Evolutionary conservation across 2,888 invertebrate genomes (phyloP), one percentile per base, ranked within the genome.

Genomic region (Caenorhabditis doughertyi): DNA sequence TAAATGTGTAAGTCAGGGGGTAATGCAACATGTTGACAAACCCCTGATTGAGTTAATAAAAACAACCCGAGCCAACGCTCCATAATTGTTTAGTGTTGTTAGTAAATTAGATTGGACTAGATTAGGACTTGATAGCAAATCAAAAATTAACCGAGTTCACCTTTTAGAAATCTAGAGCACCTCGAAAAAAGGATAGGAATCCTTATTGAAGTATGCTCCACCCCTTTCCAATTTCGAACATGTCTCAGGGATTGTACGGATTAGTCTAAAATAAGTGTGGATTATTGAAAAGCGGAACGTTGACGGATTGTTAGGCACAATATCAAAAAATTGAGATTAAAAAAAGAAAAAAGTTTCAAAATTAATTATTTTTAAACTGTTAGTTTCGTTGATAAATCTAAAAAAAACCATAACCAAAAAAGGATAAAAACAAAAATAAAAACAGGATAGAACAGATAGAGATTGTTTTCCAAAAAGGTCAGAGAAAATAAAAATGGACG

Each of bases 401-500:
- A n/a, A n/a, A n/a, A n/a, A n/a, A n/a, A n/a, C n/a, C n/a, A n/a
- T n/a, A n/a, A n/a, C n/a, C n/a, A n/a, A n/a, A n/a, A n/a, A n/a
- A n/a, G n/a, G n/a, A n/a, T n/a, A n/a, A n/a, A 35, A 42, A 39
- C n/a, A 60, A n/a, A 23, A 60, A 39, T 23, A 60, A 18, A 42
- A 16, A 42, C 16, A 60, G n/a, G n/a, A n/a, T n/a, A n/a, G 27
- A 60, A 60, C 60, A 60, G 25, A 44, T 25, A 42, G 39, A 25
- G 13, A n/a, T n/a, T 18, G 9, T n/a, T 23, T 18, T 21, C 49
- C 16, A 13, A n/a, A 65, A 65, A 74, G 74, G 65, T 65, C 74
- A 65, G 47, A 55, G 56, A 49, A 35, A 51, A 56, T 73, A 32
- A 49, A 65, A 56, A 56, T 42, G 51, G 74, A 74, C 58, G 60